Evolutionary conservation across 2,888 invertebrate genomes (phyloP), one percentile per base, ranked within the genome.

Genomic region (Sphinx pinastri): DNA sequence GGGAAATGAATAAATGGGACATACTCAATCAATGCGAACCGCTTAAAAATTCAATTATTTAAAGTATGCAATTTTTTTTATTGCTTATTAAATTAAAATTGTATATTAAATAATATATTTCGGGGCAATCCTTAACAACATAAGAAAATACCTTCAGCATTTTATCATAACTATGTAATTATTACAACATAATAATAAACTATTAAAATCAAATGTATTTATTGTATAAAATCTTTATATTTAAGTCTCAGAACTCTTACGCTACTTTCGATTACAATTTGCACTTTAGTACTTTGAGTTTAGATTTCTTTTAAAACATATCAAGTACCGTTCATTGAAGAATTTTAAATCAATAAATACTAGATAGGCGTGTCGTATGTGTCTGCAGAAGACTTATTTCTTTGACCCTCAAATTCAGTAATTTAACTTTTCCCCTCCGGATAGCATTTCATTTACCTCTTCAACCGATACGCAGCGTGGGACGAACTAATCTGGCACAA

Each of bases 391-490:
- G 92, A 92, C 91, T 93, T 92, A 92, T 93, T 89, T 86, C 93
- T 94, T 92, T 93, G 94, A 93, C 94, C 94, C 94, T 90, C 92
- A 94, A 93, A 93, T 93, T 94, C 91, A 91, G 94, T 94, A 94
- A 94, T 94, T 94, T 94, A 94, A 94, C 93, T 93, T 94, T 93
- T 92, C 94, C 94, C 94, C 94, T 93, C 92, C 90, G 91, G 92
- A 92, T 92, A 91, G 93, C 94, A 93, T 94, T 94, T 94, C 93
- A 94, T 94, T 94, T 94, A 94, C 94, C 94, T 94, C 94, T 94
- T 93, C 93, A 93, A 90, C 92, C 93, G 93, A 94, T 94, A 93
- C 94, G 94, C 92, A 84, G 94, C 90, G 94, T 94, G 90, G 93
- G 93, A 93, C 90, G 92, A 90, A 93, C 94, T 93, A 93, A 93